Evolutionary conservation across 1,140 invertebrate genomes (phyloP), one percentile per base, ranked within the genome.

Genomic region (Antheraea mylitta): DNA sequence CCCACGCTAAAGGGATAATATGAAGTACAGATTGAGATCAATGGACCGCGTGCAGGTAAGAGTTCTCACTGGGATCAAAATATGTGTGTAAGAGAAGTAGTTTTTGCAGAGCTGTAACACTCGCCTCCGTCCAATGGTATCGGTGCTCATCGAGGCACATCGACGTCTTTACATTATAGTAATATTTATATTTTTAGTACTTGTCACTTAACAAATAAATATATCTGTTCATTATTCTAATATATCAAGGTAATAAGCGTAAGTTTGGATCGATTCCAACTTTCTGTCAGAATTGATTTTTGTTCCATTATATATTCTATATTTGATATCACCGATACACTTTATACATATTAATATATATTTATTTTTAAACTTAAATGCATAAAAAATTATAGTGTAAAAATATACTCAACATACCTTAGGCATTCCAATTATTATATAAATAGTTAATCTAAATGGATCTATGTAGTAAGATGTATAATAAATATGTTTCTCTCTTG

Each of bases 201-300:
- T 75, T 80, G 64, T 84, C 73, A 79, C 79, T 87, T 87, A 87
- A 66, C 76, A 81, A 87, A 42, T 74, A 83, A 85, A 81, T 81
- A 80, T 42, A 74, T 68, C 69, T 58, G 72, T 84, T 78, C 78
- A 79, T 82, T 82, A 85, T 77, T 82, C 81, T 86, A 87, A 83
- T 73, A 85, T 89, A 89, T 88, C 78, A 79, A 86, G 86, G 86
- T 91, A 91, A 82, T 91, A 91, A 91, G 89, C 87, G 89, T 91
- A 91, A 87, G 84, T 80, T 81, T 70, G 79, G 75, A 83, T 79
- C 80, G 70, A 77, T 75, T 69, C 82, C 77, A 79, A 86, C 77
- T 66, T 13, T 72, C 58, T 64, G 76, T 77, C 71, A 74, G 81
- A 80, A 80, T 76, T 70, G 73, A 77, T 79, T 71, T 76, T 70